Evolutionary conservation across 2,113 vertebrate genomes (phyloP).

Genomic region (Podilymbus podiceps): DNA sequence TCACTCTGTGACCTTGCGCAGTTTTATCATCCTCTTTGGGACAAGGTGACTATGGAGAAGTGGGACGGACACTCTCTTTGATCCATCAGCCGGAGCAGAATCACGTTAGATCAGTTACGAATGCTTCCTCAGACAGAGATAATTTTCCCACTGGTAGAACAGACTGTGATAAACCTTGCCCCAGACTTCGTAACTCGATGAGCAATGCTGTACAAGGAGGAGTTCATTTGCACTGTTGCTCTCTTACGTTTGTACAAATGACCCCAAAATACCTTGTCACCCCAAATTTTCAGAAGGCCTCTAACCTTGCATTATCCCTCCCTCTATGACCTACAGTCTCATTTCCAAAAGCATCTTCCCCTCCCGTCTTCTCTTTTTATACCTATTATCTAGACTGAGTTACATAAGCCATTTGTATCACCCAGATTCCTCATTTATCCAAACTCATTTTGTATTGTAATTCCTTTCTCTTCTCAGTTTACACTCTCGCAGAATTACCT

Average conservation of each 20-base stretch:
- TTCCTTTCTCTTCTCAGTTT: neutral
- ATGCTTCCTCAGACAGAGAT: neutral
- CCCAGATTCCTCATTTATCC: slow-evolving; percentile 43
- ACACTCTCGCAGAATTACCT: neutral
- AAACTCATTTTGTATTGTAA: neutral
- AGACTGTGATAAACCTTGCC: neutral
- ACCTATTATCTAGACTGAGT: slow-evolving; percentile 26
- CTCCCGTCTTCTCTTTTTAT: neutral
- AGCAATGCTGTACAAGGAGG: neutral
- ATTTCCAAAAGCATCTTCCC: neutral
- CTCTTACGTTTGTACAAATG: neutral
- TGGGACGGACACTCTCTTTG: neutral
- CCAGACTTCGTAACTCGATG: neutral
- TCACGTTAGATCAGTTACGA: neutral
- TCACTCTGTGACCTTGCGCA: neutral
- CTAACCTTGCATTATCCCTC: neutral
- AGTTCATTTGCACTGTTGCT: neutral
- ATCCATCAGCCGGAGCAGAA: neutral
- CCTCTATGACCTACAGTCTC: neutral
- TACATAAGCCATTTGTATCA: slow-evolving; percentile 39
- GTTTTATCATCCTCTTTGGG: neutral
- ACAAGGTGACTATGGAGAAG: neutral
- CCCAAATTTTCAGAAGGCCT: neutral
- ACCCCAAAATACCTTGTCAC: neutral
- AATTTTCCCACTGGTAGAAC: neutral